These are phyloP conservation scores for Struthio camelus DNA, from an alignment of 2,113 vertebrate species.

Conservation along the genomic window DNA sequence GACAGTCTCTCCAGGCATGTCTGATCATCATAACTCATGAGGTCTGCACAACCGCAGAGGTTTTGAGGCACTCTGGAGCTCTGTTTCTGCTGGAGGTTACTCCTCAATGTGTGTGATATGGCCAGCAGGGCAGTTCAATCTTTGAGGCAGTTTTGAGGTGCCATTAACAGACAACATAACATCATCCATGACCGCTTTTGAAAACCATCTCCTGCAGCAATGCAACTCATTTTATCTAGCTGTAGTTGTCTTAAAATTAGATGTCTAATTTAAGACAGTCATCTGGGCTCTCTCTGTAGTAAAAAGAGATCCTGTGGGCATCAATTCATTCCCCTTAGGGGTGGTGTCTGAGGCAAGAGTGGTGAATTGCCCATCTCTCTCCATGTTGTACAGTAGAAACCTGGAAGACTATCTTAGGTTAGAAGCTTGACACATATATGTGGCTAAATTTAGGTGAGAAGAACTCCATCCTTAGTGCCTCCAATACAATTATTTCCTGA, in stretches of 20 bases:
- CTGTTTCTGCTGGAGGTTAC: not conserved
- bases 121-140: not conserved
- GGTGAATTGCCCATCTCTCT: not conserved
- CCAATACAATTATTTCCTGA: not conserved
- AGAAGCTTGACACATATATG: not conserved
- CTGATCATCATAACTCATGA: not conserved
- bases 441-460: not conserved
- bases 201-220: not conserved
- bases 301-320: not conserved
- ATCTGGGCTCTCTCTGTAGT: not conserved
- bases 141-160: not conserved
- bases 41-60: not conserved
- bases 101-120: not conserved
- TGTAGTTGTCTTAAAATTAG: not conserved
- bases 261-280: not conserved
- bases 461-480: not conserved
- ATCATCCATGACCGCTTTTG: not conserved
- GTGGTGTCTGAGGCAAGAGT: not conserved
- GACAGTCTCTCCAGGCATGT: not conserved
- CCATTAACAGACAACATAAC: not conserved
- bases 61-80: not conserved
- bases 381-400: not conserved
- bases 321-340: not conserved
- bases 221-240: not conserved
- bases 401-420: not conserved